phyloP scores from a whole-genome alignment of 2,888 invertebrate species.

The Luffia ferchaultella region DNA sequence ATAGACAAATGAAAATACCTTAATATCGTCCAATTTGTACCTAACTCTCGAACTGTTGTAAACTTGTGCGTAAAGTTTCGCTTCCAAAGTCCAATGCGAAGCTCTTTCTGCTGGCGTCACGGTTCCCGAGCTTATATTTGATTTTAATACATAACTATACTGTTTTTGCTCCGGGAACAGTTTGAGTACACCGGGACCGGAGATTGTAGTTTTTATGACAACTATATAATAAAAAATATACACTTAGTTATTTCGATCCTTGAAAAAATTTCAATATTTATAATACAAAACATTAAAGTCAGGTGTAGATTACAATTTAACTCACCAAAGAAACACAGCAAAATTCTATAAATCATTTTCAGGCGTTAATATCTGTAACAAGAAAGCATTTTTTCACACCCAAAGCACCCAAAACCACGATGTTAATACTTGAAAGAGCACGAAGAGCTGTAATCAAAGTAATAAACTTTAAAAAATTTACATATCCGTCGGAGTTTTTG shows the following conservation, averaged over 20 bases:
- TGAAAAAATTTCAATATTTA: no score
- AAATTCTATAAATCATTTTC: background rate
- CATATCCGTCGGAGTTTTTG: no score
- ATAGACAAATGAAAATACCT: slow-evolving; percentile 24
- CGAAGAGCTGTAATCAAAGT: no score
- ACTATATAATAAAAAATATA: background rate
- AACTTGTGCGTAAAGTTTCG: slow-evolving; percentile 28
- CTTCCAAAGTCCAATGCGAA: slow-evolving; percentile 42
- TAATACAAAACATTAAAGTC: no score
- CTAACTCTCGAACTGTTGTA: slow-evolving; percentile 36
- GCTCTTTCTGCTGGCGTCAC: slow-evolving; percentile 27
- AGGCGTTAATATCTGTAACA: background rate
- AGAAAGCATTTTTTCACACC: background rate
- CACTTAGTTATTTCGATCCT: no score
- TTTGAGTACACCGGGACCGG: slow-evolving; percentile 24
- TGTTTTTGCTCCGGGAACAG: slow-evolving; percentile 37
- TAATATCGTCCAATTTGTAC: slow-evolving; percentile 29
- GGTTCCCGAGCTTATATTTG: slow-evolving; percentile 38
- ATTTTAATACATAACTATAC: slow-evolving; percentile 36
- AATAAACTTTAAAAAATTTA: no score
- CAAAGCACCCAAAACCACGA: background rate
- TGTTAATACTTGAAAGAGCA: no score
- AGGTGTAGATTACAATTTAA: background rate
- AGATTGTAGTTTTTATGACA: slow-evolving; percentile 1
- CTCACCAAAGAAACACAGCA: background rate